Base-by-base conservation (phyloP, 2,113 vertebrate genomes). In the Salvator merianae region DNA sequence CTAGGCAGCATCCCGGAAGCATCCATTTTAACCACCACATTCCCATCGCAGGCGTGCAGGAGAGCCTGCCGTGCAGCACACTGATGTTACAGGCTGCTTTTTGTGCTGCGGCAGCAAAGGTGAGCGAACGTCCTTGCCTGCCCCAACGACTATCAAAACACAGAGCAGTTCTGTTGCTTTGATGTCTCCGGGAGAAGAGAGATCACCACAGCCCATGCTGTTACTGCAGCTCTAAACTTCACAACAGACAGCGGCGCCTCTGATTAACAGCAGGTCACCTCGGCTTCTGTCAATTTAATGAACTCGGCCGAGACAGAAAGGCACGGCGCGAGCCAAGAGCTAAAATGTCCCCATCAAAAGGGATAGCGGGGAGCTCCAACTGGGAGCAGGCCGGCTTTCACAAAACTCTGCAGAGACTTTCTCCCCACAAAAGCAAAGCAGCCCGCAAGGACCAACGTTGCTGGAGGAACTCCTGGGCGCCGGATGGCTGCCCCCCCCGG, bases 201-300 rank as follows among this genome's bases (percentile, higher is more conserved):
- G 24, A 16, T 47, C 7, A 7, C 79, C 20, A 18, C 9, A n/a
- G 68, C 18, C 50, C 75, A 40, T 55, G 26, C 68, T 9, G 6
- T 50, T 13, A 40, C 5, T 71, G 47, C 55, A 43, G 34, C 76
- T 79, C 77, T 63, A 9, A 79, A 79, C 53, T 79, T 71, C 68
- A 22, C 76, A 66, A 83, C 9, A 73, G 74, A 65, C 36, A 65
- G 55, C 47, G 8, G 59, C 14, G 69, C 70, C 81, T 47, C 43
- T 59, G 76, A 75, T 79, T 68, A 74, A 79, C 69, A 73, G 76
- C 47, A 40, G 76, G 81, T 47, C 66, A 43, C 69, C 75, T 78
- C 69, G 20, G 70, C 32, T 79, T 28, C 81, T 83, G 81, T 69
- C 81, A 59, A 79, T 79, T 73, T 74, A 86, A 83, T 34, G 69